Evolutionary conservation across 1,140 invertebrate genomes (phyloP).

Genomic region (Apis mellifera): DNA sequence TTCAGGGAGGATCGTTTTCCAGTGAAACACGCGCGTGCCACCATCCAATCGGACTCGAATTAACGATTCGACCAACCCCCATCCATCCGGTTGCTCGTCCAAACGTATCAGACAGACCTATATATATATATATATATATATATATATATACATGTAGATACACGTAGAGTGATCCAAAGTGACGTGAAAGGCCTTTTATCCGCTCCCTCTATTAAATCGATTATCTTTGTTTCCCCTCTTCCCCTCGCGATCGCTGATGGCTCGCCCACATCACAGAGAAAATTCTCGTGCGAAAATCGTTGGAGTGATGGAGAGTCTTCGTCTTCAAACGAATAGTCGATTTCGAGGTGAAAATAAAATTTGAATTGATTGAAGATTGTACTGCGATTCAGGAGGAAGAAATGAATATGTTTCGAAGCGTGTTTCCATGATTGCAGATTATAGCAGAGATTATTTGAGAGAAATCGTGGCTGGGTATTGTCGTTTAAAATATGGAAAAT

Average conservation of each 20-base stretch:
- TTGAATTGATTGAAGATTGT: too few species aligned
- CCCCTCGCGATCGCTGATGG: neutral
- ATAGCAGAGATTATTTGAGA: too few species aligned
- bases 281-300: neutral
- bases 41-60: neutral
- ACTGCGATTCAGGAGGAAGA: too few species aligned
- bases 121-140: neutral
- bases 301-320: neutral
- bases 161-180: neutral
- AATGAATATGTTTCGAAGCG: too few species aligned
- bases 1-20: neutral
- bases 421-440: too few species aligned
- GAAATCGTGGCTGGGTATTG: too few species aligned
- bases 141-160: neutral
- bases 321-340: neutral
- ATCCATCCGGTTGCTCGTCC: neutral
- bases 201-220: neutral
- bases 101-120: neutral
- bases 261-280: neutral
- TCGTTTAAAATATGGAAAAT: too few species aligned
- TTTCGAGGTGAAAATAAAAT: too few species aligned
- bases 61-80: neutral
- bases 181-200: constrained; percentile 8
- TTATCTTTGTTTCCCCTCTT: neutral
- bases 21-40: neutral